Base-by-base conservation (phyloP, 2,797 vertebrate species). In the Lagodon rhomboides region DNA sequence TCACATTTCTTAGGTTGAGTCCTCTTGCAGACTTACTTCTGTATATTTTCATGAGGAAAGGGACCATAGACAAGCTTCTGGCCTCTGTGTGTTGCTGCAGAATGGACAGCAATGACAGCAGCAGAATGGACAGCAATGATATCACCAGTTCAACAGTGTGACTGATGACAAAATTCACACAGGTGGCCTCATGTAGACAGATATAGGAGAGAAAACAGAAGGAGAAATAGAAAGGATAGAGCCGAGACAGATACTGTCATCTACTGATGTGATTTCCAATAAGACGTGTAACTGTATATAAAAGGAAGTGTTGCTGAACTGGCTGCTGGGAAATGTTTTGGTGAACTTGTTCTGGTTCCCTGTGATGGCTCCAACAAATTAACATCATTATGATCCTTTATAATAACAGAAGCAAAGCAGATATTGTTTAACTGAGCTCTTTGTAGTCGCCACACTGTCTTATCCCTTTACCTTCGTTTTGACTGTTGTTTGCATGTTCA, bases 31-130 rank as follows among this genome's bases (percentile, higher is more conserved):
- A 82, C 43, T 17, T 66, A 2, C 0, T 53, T 2, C 54, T 83
- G 15, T 69, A 64, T 49, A 2, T 82, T 30, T 77, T 77, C 60
- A 8, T 77, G 1, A 77, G 75, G 47, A 78, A 74, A 70, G 66
- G 41, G 16, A 2, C 0, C 20, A 12, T 56, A 46, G 49, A 74
- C 30, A 66, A 67, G 30, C 3, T 83, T 20, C 44, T 70, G 50
- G 12, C 61, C 5, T 65, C 18, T 20, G 11, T 69, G 41, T 70
- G 75, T 59, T 60, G 60, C 30, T 78, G 66, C 66, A 66, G 30
- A 50, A 38, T 23, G 43, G 3, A 50, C 49, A 64, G 5, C 9
- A n/a, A 56, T 46, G 44, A 56, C 6, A 3, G 8, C 58, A 46
- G n/a, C 30, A 63, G 12, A 50, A 38, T 23, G 43, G 4, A 50